Base-by-base conservation (phyloP, 2,797 vertebrate genomes). In the Pangasius larnaudii region DNA sequence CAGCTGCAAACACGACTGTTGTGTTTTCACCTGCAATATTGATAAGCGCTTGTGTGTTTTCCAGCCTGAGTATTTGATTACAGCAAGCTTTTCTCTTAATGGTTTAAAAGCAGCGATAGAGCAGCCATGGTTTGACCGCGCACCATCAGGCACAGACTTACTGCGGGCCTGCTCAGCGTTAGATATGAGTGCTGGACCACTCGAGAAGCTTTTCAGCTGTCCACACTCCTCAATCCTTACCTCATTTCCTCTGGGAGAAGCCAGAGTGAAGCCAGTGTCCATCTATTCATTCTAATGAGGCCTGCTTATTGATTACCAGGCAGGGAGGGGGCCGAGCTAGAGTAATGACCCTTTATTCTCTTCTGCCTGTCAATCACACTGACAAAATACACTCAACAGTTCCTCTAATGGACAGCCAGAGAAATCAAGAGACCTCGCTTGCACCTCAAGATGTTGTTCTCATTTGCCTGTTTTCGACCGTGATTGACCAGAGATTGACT, bases 251-350 rank as follows among this genome's bases (percentile, higher is more conserved):
- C 95, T 94, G 96, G 95, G 95, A 96, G 95, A 94, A 95, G 95
- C 95, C 95, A 94, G 95, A 96, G 95, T 95, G 95, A 91, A 96
- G 94, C 94, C 95, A 95, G 96, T 94, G 95, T 96, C 95, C 95
- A 96, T 96, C 96, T 96, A 96, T 96, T 96, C 95, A 96, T 96
- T 96, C 95, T 96, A 96, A 96, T 96, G 95, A 96, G 95, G 94
- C 93, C 93, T 96, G 93, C 95, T 95, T 96, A 96, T 96, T 96
- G 96, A 96, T 95, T 95, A 94, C 93, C 95, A 93, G 94, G 78
- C 93, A 94, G 94, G 92, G 95, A 94, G 94, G 95, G 11, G 94
- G 95, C 94, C 91, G 92, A 93, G 94, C 92, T 93, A 94, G 94
- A 94, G 94, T 96, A 96, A 96, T 96, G 95, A 96, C 95, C 96